Base-by-base conservation (phyloP, 2,888 invertebrate genomes). In the Eurytoma adleriae region DNA sequence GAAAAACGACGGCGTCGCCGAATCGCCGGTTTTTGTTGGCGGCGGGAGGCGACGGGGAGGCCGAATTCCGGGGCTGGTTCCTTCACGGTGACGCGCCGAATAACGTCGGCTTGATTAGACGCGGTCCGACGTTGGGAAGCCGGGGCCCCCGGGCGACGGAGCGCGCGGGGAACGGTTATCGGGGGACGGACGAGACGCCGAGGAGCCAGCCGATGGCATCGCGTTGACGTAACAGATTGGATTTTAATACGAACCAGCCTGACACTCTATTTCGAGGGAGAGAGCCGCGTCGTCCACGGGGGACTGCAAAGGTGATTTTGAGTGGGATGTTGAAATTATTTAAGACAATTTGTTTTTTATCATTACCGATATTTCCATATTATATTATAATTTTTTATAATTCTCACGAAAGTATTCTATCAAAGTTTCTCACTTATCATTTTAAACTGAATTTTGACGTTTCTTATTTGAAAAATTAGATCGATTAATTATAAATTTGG, bases 141-240 rank as follows among this genome's bases (percentile, higher is more conserved):
- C 64, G 72, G 64, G 40, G 64, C 30, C 64, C 24, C 18, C 48
- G 48, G 10, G 30, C 14, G 16, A 16, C 4, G 61, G 61, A 13
- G 16, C 16, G 24, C 12, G 16, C 30, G 13, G 61, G 61, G 24
- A 13, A 27, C 61, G 12, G 61, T 14, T 20, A 48, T 67, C 40
- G 59, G 71, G 10, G 62, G 12, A 12, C 13, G 73, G 5, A 24
- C 10, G 57, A 40, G 64, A 68, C 54, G 54, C 62, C 40, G 76
- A 69, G 68, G 59, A 68, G 54, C 54, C 40, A 40, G 40, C 48
- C 62, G 30, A 75, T 20, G 13, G 62, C 66, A 20, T 61, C 54
- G 18, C 86, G 86, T 86, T 86, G 87, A 86, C 86, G 87, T 89
- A 87, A 88, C 90, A 89, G 89, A 90, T 90, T 90, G 87, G 89